A percentile compares a stretch with the other conserved stretches of the same genome.
Conservation (phyloP, 92 coral and sea anemone species). For the Porites divaricata region DNA sequence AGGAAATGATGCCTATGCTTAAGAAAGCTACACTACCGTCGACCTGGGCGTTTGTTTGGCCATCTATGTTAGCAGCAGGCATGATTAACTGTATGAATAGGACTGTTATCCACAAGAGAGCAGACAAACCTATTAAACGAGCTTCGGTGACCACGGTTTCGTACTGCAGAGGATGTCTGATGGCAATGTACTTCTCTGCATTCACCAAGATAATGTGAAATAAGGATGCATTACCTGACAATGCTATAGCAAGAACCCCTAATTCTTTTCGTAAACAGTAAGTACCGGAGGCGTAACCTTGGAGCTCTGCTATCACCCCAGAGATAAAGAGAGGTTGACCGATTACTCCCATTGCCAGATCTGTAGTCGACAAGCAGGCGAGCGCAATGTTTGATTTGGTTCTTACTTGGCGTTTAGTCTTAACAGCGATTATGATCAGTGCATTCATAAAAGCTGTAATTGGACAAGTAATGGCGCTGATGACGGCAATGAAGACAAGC, state of each 20-base stretch:
- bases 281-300: slow-evolving; percentile 37
- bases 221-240: background rate
- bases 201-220: background rate
- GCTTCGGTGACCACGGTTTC: background rate
- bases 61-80: background rate
- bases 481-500: background rate
- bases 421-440: background rate
- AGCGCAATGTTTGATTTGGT: background rate
- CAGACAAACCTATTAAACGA: background rate
- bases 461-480: background rate
- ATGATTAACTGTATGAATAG: background rate
- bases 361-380: background rate
- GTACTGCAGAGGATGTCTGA: background rate
- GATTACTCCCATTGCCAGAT: background rate
- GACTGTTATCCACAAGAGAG: background rate
- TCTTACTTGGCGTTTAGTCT: background rate
- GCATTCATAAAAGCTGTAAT: background rate
- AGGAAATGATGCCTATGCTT: background rate
- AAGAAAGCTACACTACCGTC: background rate
- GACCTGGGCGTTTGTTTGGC: background rate
- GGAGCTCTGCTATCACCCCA: slow-evolving; percentile 42
- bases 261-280: background rate
- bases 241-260: background rate
- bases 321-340: background rate
- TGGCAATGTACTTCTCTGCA: background rate